A percentile compares a stretch with the other conserved stretches of the same genome.
These are phyloP conservation scores for Acrobeloides nanus DNA, from an alignment of 2,888 invertebrate genomes.

Conservation along the genomic window DNA sequence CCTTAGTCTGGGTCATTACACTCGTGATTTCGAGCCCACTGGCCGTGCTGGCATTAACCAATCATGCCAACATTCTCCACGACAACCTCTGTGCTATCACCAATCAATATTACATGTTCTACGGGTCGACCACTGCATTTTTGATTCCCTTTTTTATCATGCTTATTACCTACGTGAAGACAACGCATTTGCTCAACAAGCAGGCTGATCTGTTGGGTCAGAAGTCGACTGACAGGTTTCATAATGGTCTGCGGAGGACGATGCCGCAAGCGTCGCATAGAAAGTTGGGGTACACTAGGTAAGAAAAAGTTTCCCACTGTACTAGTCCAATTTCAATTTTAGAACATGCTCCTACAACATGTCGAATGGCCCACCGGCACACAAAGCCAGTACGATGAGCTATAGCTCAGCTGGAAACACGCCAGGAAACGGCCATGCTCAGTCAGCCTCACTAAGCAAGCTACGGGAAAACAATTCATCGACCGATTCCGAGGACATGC, in stretches of 20 bases:
- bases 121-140: conserved; percentile 84
- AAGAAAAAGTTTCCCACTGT: conserved; percentile 7
- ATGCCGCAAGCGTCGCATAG: conserved; percentile 34
- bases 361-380: neutral
- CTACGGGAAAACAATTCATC: conserved; percentile 9
- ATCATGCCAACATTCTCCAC: conserved; percentile 57
- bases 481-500: conserved; percentile 18
- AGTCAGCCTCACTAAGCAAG: neutral
- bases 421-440: conserved; percentile 4
- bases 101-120: conserved; percentile 45
- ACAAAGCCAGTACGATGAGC: conserved; percentile 7
- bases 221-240: conserved; percentile 29
- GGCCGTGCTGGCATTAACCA: conserved; percentile 59
- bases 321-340: conserved; percentile 1
- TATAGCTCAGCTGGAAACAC: conserved; percentile 7
- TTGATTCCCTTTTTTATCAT: conserved; percentile 89
- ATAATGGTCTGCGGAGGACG: conserved; percentile 41
- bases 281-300: conserved; percentile 36
- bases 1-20: conserved; percentile 85
- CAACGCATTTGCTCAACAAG: conserved; percentile 72
- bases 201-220: conserved; percentile 42
- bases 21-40: conserved; percentile 83
- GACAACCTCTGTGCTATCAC: conserved; percentile 55
- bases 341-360: conserved; percentile 12
- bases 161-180: conserved; percentile 86